Percentiles rank a stretch among this genome's conserved stretches.
These are phyloP conservation scores for Lepisosteus oculatus DNA, from an alignment of 2,113 vertebrate genomes.

Conservation along the genomic window DNA sequence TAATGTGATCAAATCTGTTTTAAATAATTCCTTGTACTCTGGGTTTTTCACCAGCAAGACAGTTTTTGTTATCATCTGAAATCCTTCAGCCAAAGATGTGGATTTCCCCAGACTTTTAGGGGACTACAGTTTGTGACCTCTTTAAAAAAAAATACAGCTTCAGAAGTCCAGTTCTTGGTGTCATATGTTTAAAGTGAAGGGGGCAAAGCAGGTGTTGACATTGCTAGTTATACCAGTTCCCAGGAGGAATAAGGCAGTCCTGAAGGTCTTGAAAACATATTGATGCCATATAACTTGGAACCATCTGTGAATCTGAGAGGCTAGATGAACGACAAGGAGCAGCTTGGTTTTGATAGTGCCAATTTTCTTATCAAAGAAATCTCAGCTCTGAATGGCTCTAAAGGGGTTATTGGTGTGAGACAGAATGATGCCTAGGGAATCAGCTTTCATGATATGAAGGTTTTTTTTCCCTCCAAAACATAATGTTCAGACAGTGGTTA, in stretches of 20 bases:
- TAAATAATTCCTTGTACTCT: too few relatives aligned
- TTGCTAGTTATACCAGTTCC: conserved; percentile 24
- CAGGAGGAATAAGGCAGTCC: background rate
- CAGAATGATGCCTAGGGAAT: background rate
- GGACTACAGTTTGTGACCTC: too few relatives aligned
- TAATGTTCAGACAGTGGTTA: too few relatives aligned
- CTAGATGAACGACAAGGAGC: conserved; percentile 14
- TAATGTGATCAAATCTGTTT: too few relatives aligned
- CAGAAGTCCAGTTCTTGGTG: conserved; percentile 29
- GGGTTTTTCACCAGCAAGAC: conserved; percentile 59
- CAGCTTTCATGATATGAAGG: background rate
- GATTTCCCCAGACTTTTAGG: too few relatives aligned
- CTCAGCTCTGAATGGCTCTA: background rate
- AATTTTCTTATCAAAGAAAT: conserved; percentile 3
- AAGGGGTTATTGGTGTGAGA: conserved; percentile 6
- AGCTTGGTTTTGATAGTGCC: background rate
- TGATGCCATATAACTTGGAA: conserved; percentile 36
- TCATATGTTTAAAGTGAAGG: conserved; percentile 25
- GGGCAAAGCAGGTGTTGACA: conserved; percentile 21
- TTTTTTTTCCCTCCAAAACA: background rate
- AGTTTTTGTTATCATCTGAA: conserved; percentile 55
- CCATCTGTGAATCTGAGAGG: conserved; percentile 34
- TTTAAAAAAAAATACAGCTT: conserved; percentile 30
- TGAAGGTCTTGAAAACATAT: conserved; percentile 26
- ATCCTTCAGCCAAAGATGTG: conserved; percentile 67